Base-by-base conservation (phyloP, 2,888 invertebrate genomes). In the Temnothorax rugatulus region DNA sequence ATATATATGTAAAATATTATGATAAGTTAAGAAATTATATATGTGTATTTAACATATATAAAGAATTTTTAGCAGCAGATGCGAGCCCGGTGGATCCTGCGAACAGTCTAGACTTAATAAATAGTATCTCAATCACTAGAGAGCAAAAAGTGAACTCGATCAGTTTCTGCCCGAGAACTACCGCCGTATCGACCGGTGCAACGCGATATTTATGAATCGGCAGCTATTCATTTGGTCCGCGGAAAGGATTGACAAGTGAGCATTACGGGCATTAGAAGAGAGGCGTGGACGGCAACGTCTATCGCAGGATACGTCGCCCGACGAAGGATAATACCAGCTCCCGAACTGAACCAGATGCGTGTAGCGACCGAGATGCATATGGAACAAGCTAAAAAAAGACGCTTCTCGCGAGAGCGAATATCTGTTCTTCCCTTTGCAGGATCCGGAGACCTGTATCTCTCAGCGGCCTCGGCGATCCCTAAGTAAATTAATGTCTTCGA, bases 271-370 rank as follows among this genome's bases (percentile, higher is more conserved):
- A 71, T 57, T 54, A 41, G 76, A 66, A 77, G 47, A 54, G 77
- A 41, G 77, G 79, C 81, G 82, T 69, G 64, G 61, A 64, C 52
- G 61, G 29, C 25, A 61, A 18, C 38, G 84, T 84, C 76, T 81
- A 74, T 86, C 84, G 71, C 73, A 81, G 77, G 82, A 79, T 82
- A 59, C 76, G 59, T 59, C 29, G 63, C 57, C 79, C 75, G 82
- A 59, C 29, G 54, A 75, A 84, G 84, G 82, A 89, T 87, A 87
- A 89, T 89, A 54, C 71, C 84, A 88, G 84, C 74, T 88, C 66
- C 81, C 59, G 84, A 64, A 82, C 68, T 74, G 66, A 73, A n/a
- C 57, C 69, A 73, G 82, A 84, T 68, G 64, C 57, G 54, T 74
- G 69, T 41, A 59, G 59, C 54, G 68, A 85, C 9, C 68, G 44